A percentile compares a stretch with the other conserved stretches of the same genome.
These are phyloP conservation scores for Hippopotamus amphibius DNA, from an alignment of 2,113 vertebrate genomes.

Conservation along the genomic window DNA sequence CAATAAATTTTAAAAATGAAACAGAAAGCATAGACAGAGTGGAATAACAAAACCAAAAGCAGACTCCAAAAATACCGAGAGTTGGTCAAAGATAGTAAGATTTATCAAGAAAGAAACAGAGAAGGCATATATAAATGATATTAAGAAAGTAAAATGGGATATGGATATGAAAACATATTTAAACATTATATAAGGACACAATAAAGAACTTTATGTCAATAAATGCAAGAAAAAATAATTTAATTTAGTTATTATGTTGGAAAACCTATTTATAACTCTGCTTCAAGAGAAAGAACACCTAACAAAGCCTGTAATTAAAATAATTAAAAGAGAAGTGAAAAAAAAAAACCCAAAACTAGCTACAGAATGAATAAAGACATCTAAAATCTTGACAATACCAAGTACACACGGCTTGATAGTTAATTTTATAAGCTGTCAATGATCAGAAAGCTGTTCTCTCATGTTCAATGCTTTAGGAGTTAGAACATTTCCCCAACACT, in stretches of 20 bases:
- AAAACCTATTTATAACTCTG: not conserved
- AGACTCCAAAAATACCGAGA: not conserved
- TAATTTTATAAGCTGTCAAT: not conserved
- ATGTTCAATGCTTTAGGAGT: not conserved
- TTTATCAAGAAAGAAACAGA: not conserved
- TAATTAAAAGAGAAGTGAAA: not conserved
- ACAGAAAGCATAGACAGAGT: not conserved
- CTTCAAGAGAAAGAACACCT: not conserved
- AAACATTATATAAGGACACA: not conserved
- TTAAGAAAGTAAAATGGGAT: not conserved
- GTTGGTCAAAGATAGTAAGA: not conserved
- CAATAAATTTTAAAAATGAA: not conserved
- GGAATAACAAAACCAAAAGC: not conserved
- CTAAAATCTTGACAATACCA: not conserved
- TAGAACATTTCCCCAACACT: not conserved
- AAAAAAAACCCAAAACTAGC: not conserved
- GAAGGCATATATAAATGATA: not conserved
- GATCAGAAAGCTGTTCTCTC: not conserved
- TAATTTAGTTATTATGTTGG: not conserved
- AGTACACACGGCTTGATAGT: not conserved
- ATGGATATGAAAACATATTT: not conserved
- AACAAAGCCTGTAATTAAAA: not conserved
- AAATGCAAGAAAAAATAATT: not conserved
- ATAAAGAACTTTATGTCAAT: not conserved
- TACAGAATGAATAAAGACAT: not conserved